Evolutionary conservation across 2,113 vertebrate genomes (phyloP).

Genomic region (Speoplatyrhinus poulsoni): DNA sequence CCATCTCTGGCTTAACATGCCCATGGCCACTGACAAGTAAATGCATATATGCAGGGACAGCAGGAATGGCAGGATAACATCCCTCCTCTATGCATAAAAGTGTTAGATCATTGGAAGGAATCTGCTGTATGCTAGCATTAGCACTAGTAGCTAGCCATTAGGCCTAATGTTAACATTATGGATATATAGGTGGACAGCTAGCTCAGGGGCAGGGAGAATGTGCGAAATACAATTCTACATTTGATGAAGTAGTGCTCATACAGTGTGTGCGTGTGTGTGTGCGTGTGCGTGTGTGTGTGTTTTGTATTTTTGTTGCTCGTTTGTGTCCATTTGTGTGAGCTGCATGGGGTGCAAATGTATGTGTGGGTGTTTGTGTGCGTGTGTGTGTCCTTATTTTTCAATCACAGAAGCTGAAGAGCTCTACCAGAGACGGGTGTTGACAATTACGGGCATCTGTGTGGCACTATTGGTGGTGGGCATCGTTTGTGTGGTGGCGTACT

Average conservation of each 20-base stretch:
- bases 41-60: conserved; percentile 34
- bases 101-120: conserved; percentile 18
- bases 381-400: conserved; percentile 43
- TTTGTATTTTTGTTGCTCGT: conserved; percentile 26
- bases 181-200: conserved; percentile 33
- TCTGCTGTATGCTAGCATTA: conserved; percentile 18
- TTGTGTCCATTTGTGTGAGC: conserved; percentile 24
- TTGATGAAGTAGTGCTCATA: conserved; percentile 52
- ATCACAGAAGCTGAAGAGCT: conserved; percentile 95
- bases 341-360: conserved; percentile 28
- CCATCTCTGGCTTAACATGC: conserved; percentile 45
- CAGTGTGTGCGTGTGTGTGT: not conserved
- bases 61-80: conserved; percentile 26
- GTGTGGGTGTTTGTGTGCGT: conserved; percentile 22
- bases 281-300: conserved; percentile 24
- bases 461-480: conserved; percentile 96
- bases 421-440: conserved; percentile 96
- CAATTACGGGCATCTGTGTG: conserved; percentile 97
- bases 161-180: conserved; percentile 26
- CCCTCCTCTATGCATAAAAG: conserved; percentile 6
- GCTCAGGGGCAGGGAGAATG: conserved; percentile 31
- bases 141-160: not conserved
- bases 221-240: conserved; percentile 19
- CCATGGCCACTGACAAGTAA: conserved; percentile 42
- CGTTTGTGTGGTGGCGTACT: conserved; percentile 97